Conservation (phyloP, 2,113 vertebrate genomes). For the Prionailurus bengalensis region DNA sequence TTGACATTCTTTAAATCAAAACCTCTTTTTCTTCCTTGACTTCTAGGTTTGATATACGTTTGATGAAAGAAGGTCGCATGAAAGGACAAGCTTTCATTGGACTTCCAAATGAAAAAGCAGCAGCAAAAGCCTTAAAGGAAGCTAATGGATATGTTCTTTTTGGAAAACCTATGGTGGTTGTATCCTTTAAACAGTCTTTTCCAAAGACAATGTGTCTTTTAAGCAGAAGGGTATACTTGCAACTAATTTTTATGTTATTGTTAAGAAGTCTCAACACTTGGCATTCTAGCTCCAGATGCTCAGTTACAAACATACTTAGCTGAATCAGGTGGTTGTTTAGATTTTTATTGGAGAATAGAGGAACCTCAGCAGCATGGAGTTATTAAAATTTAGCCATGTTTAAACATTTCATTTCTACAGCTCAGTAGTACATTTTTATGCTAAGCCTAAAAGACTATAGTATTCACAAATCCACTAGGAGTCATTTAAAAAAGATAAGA, state of each 20-base stretch:
- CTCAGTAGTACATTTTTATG: background rate
- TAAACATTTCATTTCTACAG: background rate
- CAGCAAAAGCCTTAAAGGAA: conserved; percentile 96
- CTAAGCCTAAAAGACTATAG: background rate
- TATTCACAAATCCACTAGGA: background rate
- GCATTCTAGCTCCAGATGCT: background rate
- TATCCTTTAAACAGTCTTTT: conserved; percentile 91
- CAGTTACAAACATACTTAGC: background rate
- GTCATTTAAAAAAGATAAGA: background rate
- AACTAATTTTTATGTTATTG: background rate
- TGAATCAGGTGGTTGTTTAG: background rate
- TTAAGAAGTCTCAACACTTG: background rate
- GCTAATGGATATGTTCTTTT: conserved; percentile 96
- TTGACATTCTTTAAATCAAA: background rate
- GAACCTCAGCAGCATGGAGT: background rate
- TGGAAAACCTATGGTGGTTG: conserved; percentile 97
- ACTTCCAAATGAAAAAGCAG: conserved; percentile 95
- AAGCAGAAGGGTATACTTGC: background rate
- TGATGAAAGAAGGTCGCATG: conserved; percentile 99
- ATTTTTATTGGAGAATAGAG: background rate
- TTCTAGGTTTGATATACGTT: conserved; percentile 96
- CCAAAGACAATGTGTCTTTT: background rate
- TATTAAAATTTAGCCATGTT: background rate
- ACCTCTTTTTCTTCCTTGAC: background rate
- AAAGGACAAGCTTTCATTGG: conserved; percentile 99